Conservation (phyloP, 2,113 vertebrate genomes). For the Tauraco erythrolophus region DNA sequence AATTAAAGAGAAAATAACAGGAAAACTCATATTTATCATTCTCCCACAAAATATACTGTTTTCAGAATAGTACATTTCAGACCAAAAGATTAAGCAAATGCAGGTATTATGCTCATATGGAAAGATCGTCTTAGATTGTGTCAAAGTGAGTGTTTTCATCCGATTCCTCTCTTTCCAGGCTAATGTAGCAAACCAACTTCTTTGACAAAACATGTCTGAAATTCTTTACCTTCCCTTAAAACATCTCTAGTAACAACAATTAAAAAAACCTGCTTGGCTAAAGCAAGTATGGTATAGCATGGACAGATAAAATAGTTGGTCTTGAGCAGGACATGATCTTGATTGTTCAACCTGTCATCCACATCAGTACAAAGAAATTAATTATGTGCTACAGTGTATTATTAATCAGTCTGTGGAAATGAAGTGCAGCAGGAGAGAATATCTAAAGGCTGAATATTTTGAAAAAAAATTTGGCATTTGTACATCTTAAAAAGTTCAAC, state of each 20-base stretch:
- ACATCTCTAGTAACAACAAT: not conserved
- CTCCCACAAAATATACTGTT: constrained; percentile 5
- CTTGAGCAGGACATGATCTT: not conserved
- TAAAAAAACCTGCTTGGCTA: not conserved
- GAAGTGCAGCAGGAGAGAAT: not conserved
- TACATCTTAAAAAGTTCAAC: not conserved
- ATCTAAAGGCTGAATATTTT: not conserved
- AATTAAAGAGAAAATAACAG: constrained; percentile 44
- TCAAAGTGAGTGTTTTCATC: not conserved
- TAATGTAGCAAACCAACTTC: not conserved
- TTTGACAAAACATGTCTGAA: not conserved
- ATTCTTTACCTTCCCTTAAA: constrained; percentile 29
- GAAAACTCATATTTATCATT: constrained; percentile 25
- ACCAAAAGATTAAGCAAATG: constrained; percentile 31
- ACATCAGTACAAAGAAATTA: not conserved
- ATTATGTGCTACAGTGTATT: not conserved
- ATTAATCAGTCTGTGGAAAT: not conserved
- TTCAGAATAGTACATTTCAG: constrained; percentile 20
- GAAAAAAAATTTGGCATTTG: not conserved
- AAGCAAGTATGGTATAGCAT: not conserved
- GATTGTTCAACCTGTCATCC: not conserved
- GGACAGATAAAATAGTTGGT: not conserved
- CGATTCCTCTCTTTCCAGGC: not conserved
- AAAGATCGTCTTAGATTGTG: not conserved
- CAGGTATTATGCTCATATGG: not conserved